Evolutionary conservation across 2,888 invertebrate genomes (phyloP).

Genomic region (Monochamus alternatus): DNA sequence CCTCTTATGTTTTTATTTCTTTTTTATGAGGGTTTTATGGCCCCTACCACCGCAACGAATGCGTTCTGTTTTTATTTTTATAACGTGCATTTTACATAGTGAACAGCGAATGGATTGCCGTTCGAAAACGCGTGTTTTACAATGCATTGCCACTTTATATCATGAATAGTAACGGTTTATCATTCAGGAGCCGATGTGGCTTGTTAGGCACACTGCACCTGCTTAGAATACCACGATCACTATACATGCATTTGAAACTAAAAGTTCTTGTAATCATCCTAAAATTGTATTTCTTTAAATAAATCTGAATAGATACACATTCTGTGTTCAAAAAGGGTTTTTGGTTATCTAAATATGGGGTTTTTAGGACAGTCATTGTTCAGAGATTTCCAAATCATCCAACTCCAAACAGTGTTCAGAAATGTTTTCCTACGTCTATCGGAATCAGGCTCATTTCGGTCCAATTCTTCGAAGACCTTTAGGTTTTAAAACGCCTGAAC

Average conservation of each 20-base stretch:
- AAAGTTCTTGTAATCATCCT: no score
- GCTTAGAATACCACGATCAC: not conserved
- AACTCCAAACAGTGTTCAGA: no score
- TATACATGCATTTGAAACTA: not conserved
- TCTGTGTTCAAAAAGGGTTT: no score
- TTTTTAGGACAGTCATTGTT: no score
- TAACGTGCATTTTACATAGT: slow-evolving; percentile 39
- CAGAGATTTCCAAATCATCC: no score
- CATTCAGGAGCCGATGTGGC: slow-evolving; percentile 3
- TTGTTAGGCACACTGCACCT: not conserved
- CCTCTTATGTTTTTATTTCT: slow-evolving; percentile 66
- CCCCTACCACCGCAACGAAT: slow-evolving; percentile 53
- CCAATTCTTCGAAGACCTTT: no score
- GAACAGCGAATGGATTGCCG: slow-evolving; percentile 38
- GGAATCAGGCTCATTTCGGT: no score
- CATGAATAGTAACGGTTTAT: slow-evolving; percentile 39
- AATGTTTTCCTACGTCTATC: no score
- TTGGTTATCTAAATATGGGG: no score
- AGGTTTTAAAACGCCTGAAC: no score
- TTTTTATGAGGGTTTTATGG: slow-evolving; percentile 63
- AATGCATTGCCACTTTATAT: slow-evolving; percentile 34
- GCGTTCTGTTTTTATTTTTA: slow-evolving; percentile 46
- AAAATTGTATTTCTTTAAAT: no score
- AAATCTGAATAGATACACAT: no score
- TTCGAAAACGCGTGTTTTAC: slow-evolving; percentile 40